Evolutionary conservation across 1,140 invertebrate genomes (phyloP), one percentile per base, ranked within the genome.

Genomic region (Sesamia nonagrioides): DNA sequence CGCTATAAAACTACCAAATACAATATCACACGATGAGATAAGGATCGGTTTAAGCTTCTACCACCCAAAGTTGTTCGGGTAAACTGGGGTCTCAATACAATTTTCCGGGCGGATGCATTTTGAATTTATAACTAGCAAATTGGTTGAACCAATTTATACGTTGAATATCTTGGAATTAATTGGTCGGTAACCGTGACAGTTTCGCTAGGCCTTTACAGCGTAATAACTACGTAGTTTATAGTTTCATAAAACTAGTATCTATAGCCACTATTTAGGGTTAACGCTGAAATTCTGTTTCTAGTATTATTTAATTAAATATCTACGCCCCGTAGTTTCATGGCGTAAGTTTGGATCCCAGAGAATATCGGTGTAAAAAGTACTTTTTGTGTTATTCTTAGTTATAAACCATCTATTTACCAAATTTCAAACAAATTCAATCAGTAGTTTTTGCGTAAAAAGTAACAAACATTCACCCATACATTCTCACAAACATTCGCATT

Each of bases 51-150:
- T 68, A 77, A 77, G 50, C 61, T 56, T 48, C 60, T 4, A 73
- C 76, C 81, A 74, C 84, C 86, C 85, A 79, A 85, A 89, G 74
- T 82, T 82, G 84, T 75, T 77, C 89, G 87, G 78, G 72, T 87
- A 87, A 85, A 80, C 84, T 86, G 80, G 86, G 91, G 89, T 86
- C 88, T 82, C 90, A 86, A 92, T 91, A 92, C 91, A 92, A 92
- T 94, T 94, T 91, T 92, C 86, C 89, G 91, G 84, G 80, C 84
- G 92, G 88, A 89, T 92, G 92, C 89, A 92, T 92, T 94, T 92
- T 89, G 92, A 94, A 94, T 94, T 94, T 92, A 94, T 94, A 92
- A 94, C 90, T 88, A 92, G 86, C 88, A 92, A 92, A 94, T 92
- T 91, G 92, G 83, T 88, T 86, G 85, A 85, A 83, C 86, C 87